Evolutionary conservation across 2,113 vertebrate species (phyloP), one percentile per base, ranked within the genome.

Genomic region (Hippocampus mohnikei): DNA sequence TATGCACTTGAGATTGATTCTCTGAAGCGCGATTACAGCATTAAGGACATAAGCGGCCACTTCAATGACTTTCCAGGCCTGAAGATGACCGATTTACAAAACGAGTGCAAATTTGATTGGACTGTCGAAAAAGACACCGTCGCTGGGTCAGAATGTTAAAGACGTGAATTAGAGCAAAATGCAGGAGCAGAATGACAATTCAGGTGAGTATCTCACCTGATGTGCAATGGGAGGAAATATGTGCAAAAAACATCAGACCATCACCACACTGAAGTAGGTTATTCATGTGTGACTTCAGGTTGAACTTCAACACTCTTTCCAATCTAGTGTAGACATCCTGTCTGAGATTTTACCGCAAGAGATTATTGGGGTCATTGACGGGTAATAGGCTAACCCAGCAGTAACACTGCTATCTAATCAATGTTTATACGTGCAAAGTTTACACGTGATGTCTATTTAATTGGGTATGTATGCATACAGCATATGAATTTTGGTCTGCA

Each of bases 41-140:
- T 78, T 80, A 73, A 64, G 68, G 67, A 76, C 63, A 79, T 81
- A 74, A 84, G 71, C 5, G 15, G 58, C 68, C 74, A 69, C 71
- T 81, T 82, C 50, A 74, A 71, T 82, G 72, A 73, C 81, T 71
- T 81, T 59, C 65, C 70, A 44, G 74, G 74, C 72, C 65, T 73
- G 72, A 80, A 62, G 41, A 65, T 0, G 0, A 72, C 44, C 71
- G 53, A 81, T 71, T 81, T 68, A 78, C 69, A 63, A 66, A 72
- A 69, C 53, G 33, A 59, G 69, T 72, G 74, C 44, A 73, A 79
- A 74, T 78, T 52, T 73, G 73, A 67, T 48, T 52, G 72, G 63
- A 67, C 33, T 69, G 70, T 16, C 68, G 60, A 55, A 75, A 81
- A 82, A 77, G 5, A 59, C 55, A 69, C 50, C 50, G 42, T 69